A percentile compares a stretch with the other conserved stretches of the same genome.
These are phyloP conservation scores for Cataglyphis albicans DNA, from an alignment of 2,888 invertebrate genomes.

Conservation along the genomic window DNA sequence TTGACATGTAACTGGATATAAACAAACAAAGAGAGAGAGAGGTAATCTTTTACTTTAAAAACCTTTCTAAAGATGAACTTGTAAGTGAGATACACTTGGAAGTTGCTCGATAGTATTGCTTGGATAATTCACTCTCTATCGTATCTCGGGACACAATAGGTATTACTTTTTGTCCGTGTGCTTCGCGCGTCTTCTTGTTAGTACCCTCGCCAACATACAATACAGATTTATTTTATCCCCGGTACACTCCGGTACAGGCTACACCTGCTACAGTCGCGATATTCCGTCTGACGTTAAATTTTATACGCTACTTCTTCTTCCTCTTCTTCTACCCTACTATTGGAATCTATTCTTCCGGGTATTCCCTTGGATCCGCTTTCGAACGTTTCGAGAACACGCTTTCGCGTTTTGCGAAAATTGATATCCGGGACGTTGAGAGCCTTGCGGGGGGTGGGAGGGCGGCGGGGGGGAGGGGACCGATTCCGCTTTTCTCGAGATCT, in stretches of 20 bases:
- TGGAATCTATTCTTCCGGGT: not conserved
- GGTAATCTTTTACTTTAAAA: not conserved
- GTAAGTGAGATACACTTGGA: not conserved
- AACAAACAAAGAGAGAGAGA: too few species aligned
- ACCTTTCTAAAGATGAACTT: not conserved
- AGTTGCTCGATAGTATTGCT: conserved; percentile 5
- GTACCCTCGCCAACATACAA: conserved; percentile 3
- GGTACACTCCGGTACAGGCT: conserved; percentile 1
- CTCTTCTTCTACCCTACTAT: not conserved
- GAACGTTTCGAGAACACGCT: conserved; percentile 35
- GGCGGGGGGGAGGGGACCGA: not conserved
- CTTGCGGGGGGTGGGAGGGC: not conserved
- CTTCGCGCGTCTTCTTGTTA: conserved; percentile 22
- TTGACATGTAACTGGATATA: not conserved
- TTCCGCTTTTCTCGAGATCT: not conserved
- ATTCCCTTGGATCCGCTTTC: conserved; percentile 23
- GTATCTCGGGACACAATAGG: not conserved
- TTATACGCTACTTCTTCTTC: conserved; percentile 12
- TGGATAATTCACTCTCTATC: conserved; percentile 17
- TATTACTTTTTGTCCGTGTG: not conserved
- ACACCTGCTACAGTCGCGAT: conserved; percentile 31
- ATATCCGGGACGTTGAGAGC: conserved; percentile 8
- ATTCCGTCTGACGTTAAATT: conserved; percentile 35
- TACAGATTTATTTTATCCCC: conserved; percentile 38
- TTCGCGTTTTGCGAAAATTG: conserved; percentile 30